Evolutionary conservation across 1,140 invertebrate genomes (phyloP).

Genomic region (Heliconius himera): DNA sequence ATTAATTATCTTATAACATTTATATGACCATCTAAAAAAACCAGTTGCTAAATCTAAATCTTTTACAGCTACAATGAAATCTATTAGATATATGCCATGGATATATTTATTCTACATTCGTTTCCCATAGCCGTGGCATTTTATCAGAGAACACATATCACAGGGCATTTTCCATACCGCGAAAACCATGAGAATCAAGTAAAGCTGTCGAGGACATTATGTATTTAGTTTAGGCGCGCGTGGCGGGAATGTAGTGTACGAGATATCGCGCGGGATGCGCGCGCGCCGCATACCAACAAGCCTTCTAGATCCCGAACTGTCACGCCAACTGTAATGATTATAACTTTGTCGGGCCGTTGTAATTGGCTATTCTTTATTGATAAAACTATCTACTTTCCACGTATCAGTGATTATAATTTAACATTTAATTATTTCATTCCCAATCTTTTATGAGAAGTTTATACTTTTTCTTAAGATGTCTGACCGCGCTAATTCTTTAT

Average conservation of each 20-base stretch:
- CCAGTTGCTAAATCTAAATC: not conserved
- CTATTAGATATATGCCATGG: not conserved
- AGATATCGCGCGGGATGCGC: constrained; percentile 39
- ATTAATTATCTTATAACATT: constrained; percentile 11
- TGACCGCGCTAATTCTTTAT: not conserved
- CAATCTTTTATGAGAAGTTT: not conserved
- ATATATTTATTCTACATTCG: constrained; percentile 6
- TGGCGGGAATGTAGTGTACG: constrained; percentile 37
- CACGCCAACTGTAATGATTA: constrained; percentile 31
- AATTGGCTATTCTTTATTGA: constrained; percentile 29
- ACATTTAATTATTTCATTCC: not conserved
- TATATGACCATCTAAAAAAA: constrained; percentile 2
- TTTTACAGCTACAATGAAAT: not conserved
- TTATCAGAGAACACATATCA: constrained; percentile 35
- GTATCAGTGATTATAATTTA: not conserved
- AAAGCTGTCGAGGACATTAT: constrained; percentile 46
- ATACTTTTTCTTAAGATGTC: not conserved
- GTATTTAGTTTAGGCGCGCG: constrained; percentile 50
- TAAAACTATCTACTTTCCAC: not conserved
- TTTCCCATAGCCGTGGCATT: constrained; percentile 20
- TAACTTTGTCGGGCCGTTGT: constrained; percentile 24
- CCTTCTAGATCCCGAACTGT: constrained; percentile 40
- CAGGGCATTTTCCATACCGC: constrained; percentile 36
- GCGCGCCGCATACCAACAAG: constrained; percentile 40
- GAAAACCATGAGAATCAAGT: constrained; percentile 44